A percentile compares a stretch with the other conserved stretches of the same genome.
These are phyloP conservation scores for Oscheius onirici DNA, from an alignment of 2,888 invertebrate genomes.

Conservation along the genomic window DNA sequence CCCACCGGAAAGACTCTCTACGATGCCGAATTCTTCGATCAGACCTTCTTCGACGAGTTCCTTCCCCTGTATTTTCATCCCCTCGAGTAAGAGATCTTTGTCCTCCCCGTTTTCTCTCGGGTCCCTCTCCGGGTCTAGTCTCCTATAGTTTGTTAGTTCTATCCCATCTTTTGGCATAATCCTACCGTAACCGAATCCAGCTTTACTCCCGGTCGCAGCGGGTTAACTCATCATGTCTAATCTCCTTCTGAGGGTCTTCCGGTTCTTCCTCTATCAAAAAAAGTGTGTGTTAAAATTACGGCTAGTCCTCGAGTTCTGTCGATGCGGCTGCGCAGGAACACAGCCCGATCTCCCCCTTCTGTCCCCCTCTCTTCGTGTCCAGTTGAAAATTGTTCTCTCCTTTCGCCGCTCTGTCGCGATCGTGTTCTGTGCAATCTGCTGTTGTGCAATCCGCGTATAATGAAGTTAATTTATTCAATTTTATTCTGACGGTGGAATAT, in stretches of 20 bases:
- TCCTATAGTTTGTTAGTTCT: background rate
- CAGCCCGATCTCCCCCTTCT: constrained; percentile 29
- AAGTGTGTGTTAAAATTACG: constrained; percentile 1
- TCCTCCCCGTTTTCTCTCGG: background rate
- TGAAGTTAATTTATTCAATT: background rate
- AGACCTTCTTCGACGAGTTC: constrained; percentile 54
- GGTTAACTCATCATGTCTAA: constrained; percentile 4
- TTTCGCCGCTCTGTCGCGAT: no score
- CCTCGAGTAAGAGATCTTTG: background rate
- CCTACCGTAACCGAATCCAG: background rate
- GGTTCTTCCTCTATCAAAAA: background rate
- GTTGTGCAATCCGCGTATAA: constrained; percentile 21
- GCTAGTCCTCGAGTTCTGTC: constrained; percentile 11
- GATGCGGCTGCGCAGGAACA: constrained; percentile 29
- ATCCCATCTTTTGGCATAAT: constrained; percentile 17
- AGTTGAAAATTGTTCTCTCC: no score
- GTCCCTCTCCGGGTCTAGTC: constrained; percentile 11
- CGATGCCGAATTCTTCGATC: constrained; percentile 53
- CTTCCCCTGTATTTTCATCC: constrained; percentile 33
- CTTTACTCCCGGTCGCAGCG: constrained; percentile 26
- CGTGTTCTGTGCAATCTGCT: constrained; percentile 22
- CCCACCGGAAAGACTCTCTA: constrained; percentile 1
- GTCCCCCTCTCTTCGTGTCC: constrained; percentile 4
- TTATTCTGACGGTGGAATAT: no score
- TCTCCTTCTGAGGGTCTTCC: background rate